Evolutionary conservation across 2,888 invertebrate species (phyloP).

Genomic region (Ormyrus thymus): DNA sequence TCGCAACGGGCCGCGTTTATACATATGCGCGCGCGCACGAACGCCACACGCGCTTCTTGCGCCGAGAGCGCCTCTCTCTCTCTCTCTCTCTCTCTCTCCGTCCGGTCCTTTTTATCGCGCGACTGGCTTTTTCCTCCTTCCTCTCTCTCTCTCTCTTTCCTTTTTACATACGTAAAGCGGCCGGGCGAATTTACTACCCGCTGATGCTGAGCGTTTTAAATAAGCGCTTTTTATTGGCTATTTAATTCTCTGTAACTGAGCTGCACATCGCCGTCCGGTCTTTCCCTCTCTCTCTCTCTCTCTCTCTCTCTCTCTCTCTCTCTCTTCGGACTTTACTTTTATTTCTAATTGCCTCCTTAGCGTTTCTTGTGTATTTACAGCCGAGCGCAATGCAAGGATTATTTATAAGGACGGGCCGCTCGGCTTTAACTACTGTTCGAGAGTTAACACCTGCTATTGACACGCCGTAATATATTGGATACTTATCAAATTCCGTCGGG

Average conservation of each 20-base stretch:
- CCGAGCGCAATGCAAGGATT: not conserved
- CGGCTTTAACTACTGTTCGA: not conserved
- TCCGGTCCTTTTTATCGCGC: too few species aligned
- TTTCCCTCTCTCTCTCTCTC: not conserved
- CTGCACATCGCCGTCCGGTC: not conserved
- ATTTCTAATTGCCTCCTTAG: not conserved
- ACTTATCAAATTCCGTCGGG: not conserved
- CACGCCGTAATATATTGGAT: not conserved
- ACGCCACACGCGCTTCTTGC: too few species aligned
- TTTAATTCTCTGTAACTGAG: not conserved
- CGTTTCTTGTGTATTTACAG: not conserved
- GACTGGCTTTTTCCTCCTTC: not conserved
- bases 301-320: not conserved
- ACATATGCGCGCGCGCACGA: too few species aligned
- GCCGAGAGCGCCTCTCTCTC: too few species aligned
- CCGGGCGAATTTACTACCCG: conserved; percentile 7
- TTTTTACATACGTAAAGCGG: not conserved
- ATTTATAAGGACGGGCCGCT: not conserved
- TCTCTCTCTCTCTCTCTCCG: too few species aligned
- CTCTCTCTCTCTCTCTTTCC: not conserved
- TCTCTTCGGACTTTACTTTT: not conserved
- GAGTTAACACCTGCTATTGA: conserved; percentile 1
- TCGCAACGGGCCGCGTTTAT: not conserved
- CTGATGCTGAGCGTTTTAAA: conserved; percentile 27
- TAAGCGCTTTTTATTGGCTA: conserved; percentile 24